phyloP scores from a whole-genome alignment of 2,113 vertebrate species.

The Sebastes schlegelii region DNA sequence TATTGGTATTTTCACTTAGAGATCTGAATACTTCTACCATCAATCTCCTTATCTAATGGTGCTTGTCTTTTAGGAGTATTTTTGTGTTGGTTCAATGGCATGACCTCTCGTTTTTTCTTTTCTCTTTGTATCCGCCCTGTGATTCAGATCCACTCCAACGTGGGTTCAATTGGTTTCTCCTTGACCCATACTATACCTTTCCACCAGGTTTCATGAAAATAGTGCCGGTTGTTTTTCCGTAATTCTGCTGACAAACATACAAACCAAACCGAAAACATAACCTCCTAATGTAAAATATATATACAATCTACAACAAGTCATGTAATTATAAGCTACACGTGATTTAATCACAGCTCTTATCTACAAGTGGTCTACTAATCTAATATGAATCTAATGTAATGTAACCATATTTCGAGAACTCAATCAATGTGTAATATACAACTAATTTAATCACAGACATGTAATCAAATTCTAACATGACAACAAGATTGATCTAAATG shows the following conservation, averaged over 20 bases:
- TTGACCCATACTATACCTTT: no score
- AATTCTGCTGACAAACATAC: no score
- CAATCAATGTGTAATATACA: slow-evolving; percentile 17
- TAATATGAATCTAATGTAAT: slow-evolving; percentile 2
- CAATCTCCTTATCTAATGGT: background rate
- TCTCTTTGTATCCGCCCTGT: no score
- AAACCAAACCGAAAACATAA: no score
- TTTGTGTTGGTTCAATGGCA: background rate
- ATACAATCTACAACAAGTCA: background rate
- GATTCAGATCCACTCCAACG: no score
- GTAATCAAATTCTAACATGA: slow-evolving; percentile 8
- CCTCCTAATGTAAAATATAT: background rate
- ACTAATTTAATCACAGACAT: slow-evolving; percentile 23
- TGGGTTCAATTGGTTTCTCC: no score
- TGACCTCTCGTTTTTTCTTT: background rate
- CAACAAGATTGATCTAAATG: slow-evolving; percentile 6
- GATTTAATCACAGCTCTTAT: background rate
- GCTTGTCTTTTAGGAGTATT: background rate
- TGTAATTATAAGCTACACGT: background rate
- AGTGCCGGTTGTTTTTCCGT: no score
- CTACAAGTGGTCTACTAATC: background rate
- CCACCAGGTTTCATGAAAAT: no score
- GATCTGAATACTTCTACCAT: background rate
- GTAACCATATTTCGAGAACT: background rate
- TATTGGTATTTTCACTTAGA: no score